A percentile compares a stretch with the other conserved stretches of the same genome.
phyloP scores from a whole-genome alignment of 2,113 vertebrate genomes.

The Paramormyrops kingsleyae region DNA sequence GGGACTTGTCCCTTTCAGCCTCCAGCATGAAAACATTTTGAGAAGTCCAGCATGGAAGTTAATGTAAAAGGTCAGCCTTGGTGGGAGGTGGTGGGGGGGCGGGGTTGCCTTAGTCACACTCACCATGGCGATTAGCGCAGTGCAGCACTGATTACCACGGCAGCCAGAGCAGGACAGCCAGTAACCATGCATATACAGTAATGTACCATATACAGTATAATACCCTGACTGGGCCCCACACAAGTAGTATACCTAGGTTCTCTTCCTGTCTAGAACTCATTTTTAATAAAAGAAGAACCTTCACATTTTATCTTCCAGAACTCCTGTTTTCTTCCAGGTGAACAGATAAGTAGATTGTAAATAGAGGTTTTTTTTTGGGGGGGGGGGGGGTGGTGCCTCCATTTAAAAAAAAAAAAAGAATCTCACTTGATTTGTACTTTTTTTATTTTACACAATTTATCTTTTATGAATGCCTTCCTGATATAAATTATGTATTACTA shows the following conservation, averaged over 20 bases:
- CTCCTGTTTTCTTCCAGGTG: slow-evolving; percentile 7
- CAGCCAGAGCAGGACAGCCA: not conserved
- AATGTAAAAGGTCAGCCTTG: not conserved
- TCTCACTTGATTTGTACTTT: slow-evolving; percentile 28
- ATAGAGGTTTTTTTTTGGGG: slow-evolving; percentile 12
- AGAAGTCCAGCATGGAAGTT: not conserved
- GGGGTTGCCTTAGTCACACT: not conserved
- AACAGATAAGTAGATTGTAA: slow-evolving; percentile 22
- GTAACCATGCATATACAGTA: not conserved
- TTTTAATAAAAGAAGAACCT: not conserved
- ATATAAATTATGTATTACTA: slow-evolving; percentile 22
- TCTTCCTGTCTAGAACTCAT: not conserved
- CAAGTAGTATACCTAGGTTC: not conserved
- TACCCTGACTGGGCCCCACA: not conserved
- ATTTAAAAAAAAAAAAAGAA: slow-evolving; percentile 15
- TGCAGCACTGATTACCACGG: not conserved
- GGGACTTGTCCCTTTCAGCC: not conserved
- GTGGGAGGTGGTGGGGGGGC: not conserved
- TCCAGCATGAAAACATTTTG: not conserved
- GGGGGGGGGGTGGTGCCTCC: not conserved
- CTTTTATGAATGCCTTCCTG: slow-evolving; percentile 26
- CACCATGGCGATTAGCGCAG: not conserved
- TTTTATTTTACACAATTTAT: slow-evolving; percentile 24
- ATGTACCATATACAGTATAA: not conserved
- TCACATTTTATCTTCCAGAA: slow-evolving; percentile 22